phyloP scores from a whole-genome alignment of 1,140 invertebrate genomes.

The Drosophila ohnishii region DNA sequence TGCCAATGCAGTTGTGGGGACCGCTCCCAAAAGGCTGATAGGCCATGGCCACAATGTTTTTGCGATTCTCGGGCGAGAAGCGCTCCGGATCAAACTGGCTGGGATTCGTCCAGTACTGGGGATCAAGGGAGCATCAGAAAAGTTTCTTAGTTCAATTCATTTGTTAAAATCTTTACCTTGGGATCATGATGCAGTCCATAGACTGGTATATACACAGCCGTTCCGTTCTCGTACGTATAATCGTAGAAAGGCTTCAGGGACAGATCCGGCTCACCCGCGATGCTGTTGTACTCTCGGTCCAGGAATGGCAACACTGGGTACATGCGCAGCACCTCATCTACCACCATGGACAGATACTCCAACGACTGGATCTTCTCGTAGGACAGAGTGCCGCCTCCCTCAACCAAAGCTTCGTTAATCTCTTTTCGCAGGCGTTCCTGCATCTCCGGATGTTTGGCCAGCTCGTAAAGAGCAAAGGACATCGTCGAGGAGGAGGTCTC shows the following conservation, averaged over 20 bases:
- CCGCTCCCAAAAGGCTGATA: slow-evolving; percentile 92
- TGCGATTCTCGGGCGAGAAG: slow-evolving; percentile 84
- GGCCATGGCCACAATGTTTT: slow-evolving; percentile 83
- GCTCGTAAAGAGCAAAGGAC: slow-evolving; percentile 86
- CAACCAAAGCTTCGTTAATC: slow-evolving; percentile 84
- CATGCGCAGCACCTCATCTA: slow-evolving; percentile 83
- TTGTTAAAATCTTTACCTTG: slow-evolving; percentile 47
- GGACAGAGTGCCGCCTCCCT: slow-evolving; percentile 84
- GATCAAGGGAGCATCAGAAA: slow-evolving; percentile 83
- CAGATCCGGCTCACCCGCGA: slow-evolving; percentile 41
- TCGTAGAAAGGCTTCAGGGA: slow-evolving; percentile 68
- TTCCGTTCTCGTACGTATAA: slow-evolving; percentile 60
- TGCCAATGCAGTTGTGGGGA: slow-evolving; percentile 90
- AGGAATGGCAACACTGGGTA: slow-evolving; percentile 76
- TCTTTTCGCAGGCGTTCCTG: slow-evolving; percentile 87
- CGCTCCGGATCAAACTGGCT: slow-evolving; percentile 87
- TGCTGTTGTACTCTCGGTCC: slow-evolving; percentile 59
- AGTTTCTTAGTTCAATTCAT: neutral
- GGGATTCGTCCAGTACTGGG: slow-evolving; percentile 87
- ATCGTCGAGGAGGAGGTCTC: slow-evolving; percentile 90
- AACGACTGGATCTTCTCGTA: slow-evolving; percentile 87
- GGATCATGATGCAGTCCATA: slow-evolving; percentile 74
- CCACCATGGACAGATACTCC: slow-evolving; percentile 86
- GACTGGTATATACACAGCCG: slow-evolving; percentile 67
- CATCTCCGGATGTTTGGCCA: slow-evolving; percentile 87